Base-by-base conservation (phyloP, 2,797 vertebrate genomes). In the Falco cherrug region DNA sequence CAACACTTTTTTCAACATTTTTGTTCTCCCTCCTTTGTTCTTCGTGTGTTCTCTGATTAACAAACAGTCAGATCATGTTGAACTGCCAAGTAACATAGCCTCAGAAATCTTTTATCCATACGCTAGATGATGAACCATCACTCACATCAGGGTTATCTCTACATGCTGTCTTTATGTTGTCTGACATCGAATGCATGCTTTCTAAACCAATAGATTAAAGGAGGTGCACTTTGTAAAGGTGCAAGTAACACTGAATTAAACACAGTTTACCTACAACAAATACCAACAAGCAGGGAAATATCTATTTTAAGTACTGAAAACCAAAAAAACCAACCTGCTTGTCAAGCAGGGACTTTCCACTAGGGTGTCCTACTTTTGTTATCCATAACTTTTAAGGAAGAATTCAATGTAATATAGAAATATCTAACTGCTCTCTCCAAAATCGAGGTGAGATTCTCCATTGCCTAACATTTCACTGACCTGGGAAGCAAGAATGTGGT, bases 11-110 rank as follows among this genome's bases (percentile, higher is more conserved):
- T 61, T 54, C 92, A 84, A 90, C 71, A 43, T 79, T 79, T 80
- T 64, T 95, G 77, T 93, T 93, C 64, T 89, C 74, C 76, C 35
- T 92, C 79, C 94, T 96, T 96, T 95, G 80, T 96, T 95, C 94
- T 93, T 83, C 87, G 82, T 13, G 1, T 86, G 84, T 74, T 94
- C 71, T 89, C 82, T 86, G 92, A 77, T 94, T 95, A 97, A 68
- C 77, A 95, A 96, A 79, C 88, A 96, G 84, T 70, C 51, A 77
- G 54, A 95, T 87, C 79, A 73, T 80, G 61, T 77, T 95, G 76
- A 97, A 95, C 85, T 95, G 91, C 82, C 91, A 94, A 76, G 78
- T 83, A 91, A 74, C 43, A 77, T 57, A 90, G 76, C 76, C 74
- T 91, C 89, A 69, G 75, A 95, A 95, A 97, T 84, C 79, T 97